A percentile compares a stretch with the other conserved stretches of the same genome.
These are phyloP conservation scores for Phalacrocorax carbo DNA, from an alignment of 2,113 vertebrate species.

Conservation along the genomic window DNA sequence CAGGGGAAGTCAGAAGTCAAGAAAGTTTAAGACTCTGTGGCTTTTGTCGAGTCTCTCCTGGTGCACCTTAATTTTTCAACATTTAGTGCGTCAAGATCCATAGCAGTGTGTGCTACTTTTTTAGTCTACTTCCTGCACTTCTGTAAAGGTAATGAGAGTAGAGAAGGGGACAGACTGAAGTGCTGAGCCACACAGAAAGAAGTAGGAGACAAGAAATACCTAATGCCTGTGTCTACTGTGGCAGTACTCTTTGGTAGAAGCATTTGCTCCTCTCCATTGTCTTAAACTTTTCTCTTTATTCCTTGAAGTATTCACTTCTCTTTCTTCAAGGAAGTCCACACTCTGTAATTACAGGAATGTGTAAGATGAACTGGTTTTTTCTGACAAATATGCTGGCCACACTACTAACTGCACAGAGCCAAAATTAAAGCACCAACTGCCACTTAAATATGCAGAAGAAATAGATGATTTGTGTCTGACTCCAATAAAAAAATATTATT, in stretches of 20 bases:
- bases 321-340: background rate
- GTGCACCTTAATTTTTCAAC: background rate
- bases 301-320: background rate
- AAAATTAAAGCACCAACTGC: slow-evolving; percentile 25
- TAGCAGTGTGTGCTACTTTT: background rate
- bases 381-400: background rate
- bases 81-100: background rate
- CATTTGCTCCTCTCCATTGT: background rate
- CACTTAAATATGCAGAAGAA: background rate
- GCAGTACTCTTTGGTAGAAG: background rate
- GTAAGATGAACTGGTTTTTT: background rate
- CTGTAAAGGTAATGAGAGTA: background rate
- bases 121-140: background rate
- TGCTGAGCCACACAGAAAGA: background rate
- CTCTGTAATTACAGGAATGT: background rate
- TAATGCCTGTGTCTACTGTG: background rate
- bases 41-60: background rate
- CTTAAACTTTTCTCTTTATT: background rate
- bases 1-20: background rate
- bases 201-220: background rate
- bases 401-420: background rate
- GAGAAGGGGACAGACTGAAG: background rate
- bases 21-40: background rate
- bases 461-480: background rate
- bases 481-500: background rate